These are phyloP conservation scores for Drosophila littoralis DNA, from an alignment of 1,140 invertebrate species.

Conservation along the genomic window DNA sequence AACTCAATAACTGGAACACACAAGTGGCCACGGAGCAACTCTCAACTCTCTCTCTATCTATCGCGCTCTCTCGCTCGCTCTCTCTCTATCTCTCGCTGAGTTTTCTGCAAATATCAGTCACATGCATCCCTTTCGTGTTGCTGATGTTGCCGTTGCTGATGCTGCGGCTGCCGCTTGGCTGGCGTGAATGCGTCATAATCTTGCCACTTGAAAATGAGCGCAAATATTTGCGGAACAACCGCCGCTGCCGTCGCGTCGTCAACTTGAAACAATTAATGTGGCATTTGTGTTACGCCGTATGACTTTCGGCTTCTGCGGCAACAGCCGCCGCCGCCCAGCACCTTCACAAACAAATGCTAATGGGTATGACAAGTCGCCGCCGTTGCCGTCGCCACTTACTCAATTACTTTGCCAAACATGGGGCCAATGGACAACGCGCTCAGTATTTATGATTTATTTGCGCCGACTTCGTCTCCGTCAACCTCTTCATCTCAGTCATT, in stretches of 20 bases:
- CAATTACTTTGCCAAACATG: constrained; percentile 82
- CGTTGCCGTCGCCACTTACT: constrained; percentile 66
- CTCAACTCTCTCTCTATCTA: constrained; percentile 9
- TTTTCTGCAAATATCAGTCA: constrained; percentile 64
- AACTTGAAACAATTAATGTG: constrained; percentile 83
- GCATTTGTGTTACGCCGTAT: constrained; percentile 78
- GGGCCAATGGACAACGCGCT: constrained; percentile 42
- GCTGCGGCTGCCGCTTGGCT: constrained; percentile 39
- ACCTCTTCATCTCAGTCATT: constrained; percentile 36
- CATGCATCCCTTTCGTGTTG: constrained; percentile 8
- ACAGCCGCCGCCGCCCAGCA: constrained; percentile 46
- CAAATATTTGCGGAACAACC: constrained; percentile 71
- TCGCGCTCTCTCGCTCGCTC: neutral
- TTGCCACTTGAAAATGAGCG: constrained; percentile 77
- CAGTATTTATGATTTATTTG: constrained; percentile 82
- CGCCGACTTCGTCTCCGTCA: constrained; percentile 44
- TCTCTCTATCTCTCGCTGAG: constrained; percentile 12
- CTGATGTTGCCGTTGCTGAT: constrained; percentile 12
- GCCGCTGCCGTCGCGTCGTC: constrained; percentile 52
- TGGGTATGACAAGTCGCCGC: constrained; percentile 77
- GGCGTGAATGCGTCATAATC: constrained; percentile 82
- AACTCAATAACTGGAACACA: constrained; percentile 70
- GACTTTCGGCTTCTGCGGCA: constrained; percentile 77
- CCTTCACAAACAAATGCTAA: constrained; percentile 81
- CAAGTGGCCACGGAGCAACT: constrained; percentile 54